These are phyloP conservation scores for Ovis aries DNA, from an alignment of 2,113 vertebrate species.

Conservation along the genomic window ARS-UI_Ramb_v3.0 NC_056068.1:41240501-41241000, in stretches of 20 bases:
- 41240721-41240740: slow-evolving; percentile 15
- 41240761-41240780: not conserved
- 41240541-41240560: slow-evolving; percentile 62
- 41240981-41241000: not conserved
- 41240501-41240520: slow-evolving; percentile 8
- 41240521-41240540: slow-evolving; percentile 45
- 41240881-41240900: not conserved
- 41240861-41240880: not conserved
- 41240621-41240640: slow-evolving; percentile 38
- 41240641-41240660: slow-evolving; percentile 50
- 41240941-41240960: not conserved
- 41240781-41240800: not conserved
- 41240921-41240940: not conserved
- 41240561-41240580: slow-evolving; percentile 6
- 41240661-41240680: not conserved
- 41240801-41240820: not conserved
- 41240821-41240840: not conserved
- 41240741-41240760: slow-evolving; percentile 19
- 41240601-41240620: slow-evolving; percentile 17
- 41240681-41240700: slow-evolving; percentile 41
- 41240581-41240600: slow-evolving; percentile 43
- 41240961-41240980: not conserved
- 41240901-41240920: not conserved
- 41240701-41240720: not conserved
- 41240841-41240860: not conserved